Base-by-base conservation (phyloP, 2,113 vertebrate genomes). In the Channa maculata region DNA sequence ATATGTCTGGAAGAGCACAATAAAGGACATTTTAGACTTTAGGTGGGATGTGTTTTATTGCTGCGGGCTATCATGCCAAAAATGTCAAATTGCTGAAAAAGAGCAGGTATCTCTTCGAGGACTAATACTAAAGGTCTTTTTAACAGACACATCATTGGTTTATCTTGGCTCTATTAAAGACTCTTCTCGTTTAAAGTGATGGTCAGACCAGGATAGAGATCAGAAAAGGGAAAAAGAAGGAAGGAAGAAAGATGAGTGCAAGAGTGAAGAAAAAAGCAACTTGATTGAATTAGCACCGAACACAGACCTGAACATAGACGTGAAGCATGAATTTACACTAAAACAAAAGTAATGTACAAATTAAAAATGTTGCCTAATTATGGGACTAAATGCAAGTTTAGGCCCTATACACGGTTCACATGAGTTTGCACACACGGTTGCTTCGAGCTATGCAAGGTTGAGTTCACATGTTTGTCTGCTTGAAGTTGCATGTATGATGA, bases 1-100 rank as follows among this genome's bases (percentile, higher is more conserved):
- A 39, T 66, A 3, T 65, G 71, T 80, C 63, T 80, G 83, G 51
- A 70, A 10, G 37, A 8, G 15, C 33, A 80, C 54, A 75, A 65
- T 8, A 15, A 69, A 64, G 15, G 2, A 14, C 15, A 24, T 52
- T 59, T 1, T 9, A 12, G 50, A 43, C 44, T 75, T 68, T 41
- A 39, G 57, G 43, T 45, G 48, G 60, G 38, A 66, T 11, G 34
- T 66, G 50, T 44, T 41, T 65, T 81, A 70, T 81, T 51, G 68
- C 5, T 49, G 53, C 46, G 14, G 71, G n/a, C 8, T 15, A 11
- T 38, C 65, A 74, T 2, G 46, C 8, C 44, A 69, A 36, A 2
- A 50, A 57, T 44, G 68, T 60, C 8, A 72, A 43, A 51, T 36
- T 52, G 36, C 12, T 54, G 36, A 44, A 8, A 39, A n/a, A 2